Evolutionary conservation across 2,888 invertebrate species (phyloP).

Genomic region (Aromia moschata): DNA sequence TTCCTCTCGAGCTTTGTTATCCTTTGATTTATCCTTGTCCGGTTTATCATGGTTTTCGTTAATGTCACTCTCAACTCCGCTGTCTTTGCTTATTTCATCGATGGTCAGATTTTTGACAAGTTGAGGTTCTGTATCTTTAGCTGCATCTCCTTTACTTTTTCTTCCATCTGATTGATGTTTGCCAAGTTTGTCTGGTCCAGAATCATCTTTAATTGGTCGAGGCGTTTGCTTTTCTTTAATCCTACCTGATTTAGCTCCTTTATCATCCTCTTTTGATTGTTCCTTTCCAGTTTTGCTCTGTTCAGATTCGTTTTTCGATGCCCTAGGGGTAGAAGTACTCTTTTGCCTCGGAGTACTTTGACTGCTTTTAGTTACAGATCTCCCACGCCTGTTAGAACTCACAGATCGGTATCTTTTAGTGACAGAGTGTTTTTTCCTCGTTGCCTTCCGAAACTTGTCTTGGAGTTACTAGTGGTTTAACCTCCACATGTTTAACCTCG

Average conservation of each 20-base stretch:
- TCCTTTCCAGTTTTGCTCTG: slow-evolving; percentile 6
- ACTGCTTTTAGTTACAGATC: slow-evolving; percentile 20
- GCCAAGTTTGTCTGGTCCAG: too few relatives aligned
- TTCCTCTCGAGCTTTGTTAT: slow-evolving; percentile 7
- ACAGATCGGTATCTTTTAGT: slow-evolving; percentile 12
- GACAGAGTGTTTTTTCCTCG: neutral
- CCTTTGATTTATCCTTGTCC: slow-evolving; percentile 13
- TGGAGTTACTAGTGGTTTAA: neutral
- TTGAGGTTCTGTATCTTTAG: too few relatives aligned
- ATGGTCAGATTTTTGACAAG: too few relatives aligned
- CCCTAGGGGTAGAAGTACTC: slow-evolving; percentile 8
- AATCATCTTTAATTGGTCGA: too few relatives aligned
- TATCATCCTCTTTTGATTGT: neutral
- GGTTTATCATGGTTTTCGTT: too few relatives aligned
- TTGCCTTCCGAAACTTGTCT: neutral
- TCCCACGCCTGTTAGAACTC: slow-evolving; percentile 8
- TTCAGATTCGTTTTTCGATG: slow-evolving; percentile 14
- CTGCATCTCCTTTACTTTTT: too few relatives aligned
- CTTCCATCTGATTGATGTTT: too few relatives aligned
- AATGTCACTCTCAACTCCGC: too few relatives aligned
- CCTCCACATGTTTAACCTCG: neutral
- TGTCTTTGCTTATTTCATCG: too few relatives aligned
- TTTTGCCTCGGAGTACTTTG: slow-evolving; percentile 24
- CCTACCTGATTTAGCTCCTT: too few relatives aligned
- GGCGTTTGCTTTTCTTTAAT: too few relatives aligned